Conservation (phyloP, 2,797 vertebrate genomes). For the Threskiornis aethiopicus region DNA sequence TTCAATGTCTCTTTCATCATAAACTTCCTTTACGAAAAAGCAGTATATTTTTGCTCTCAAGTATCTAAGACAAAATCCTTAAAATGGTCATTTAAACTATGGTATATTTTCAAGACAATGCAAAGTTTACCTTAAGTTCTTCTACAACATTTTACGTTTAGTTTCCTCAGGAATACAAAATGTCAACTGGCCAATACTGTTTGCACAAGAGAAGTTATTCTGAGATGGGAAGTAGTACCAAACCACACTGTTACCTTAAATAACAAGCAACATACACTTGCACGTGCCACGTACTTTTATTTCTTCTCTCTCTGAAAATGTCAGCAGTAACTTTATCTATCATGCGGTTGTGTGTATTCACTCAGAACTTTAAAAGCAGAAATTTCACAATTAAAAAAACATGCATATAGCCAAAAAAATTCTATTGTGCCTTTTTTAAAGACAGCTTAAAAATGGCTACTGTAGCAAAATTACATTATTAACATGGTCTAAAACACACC, state of each 20-base stretch:
- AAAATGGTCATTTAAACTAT: background rate
- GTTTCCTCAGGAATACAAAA: background rate
- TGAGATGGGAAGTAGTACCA: background rate
- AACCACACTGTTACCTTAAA: background rate
- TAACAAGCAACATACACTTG: background rate
- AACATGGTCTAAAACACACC: background rate
- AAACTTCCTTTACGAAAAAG: background rate
- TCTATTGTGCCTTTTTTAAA: background rate
- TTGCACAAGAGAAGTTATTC: background rate
- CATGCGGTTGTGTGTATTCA: rapidly evolving
- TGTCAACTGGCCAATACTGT: background rate
- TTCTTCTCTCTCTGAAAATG: background rate
- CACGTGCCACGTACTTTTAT: background rate
- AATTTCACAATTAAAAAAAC: background rate
- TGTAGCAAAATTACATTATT: background rate
- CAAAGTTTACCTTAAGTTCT: background rate
- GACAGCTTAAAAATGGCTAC: background rate
- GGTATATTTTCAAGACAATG: background rate
- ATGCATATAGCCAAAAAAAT: background rate
- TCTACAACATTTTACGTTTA: background rate
- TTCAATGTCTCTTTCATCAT: background rate
- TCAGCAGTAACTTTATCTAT: background rate
- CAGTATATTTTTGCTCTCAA: background rate
- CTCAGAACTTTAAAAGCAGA: background rate
- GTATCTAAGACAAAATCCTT: background rate